Percentiles rank a stretch among this genome's conserved stretches.
Conservation (phyloP, 1,140 invertebrate species). For the Holcopasites calliopsidis region DNA sequence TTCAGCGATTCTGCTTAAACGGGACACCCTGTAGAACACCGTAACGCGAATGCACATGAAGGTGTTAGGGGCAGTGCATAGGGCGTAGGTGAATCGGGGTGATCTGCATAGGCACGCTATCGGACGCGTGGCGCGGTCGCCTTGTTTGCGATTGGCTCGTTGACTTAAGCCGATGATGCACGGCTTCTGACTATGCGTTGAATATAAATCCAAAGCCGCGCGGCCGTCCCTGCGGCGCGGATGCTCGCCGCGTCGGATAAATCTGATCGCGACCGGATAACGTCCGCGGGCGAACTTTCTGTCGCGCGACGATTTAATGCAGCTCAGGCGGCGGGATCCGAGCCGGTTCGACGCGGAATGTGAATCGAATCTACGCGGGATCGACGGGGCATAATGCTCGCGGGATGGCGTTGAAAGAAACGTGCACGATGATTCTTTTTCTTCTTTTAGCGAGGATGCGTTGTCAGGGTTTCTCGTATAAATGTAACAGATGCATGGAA, state of each 20-base stretch:
- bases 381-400: background rate
- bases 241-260: slow-evolving; percentile 52
- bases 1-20: no score
- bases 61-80: background rate
- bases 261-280: slow-evolving; percentile 54
- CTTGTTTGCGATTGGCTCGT: slow-evolving; percentile 59
- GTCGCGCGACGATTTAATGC: slow-evolving; percentile 8
- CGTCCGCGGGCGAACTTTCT: slow-evolving; percentile 50
- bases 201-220: slow-evolving; percentile 49
- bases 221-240: background rate
- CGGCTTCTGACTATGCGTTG: slow-evolving; percentile 44
- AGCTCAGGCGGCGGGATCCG: background rate
- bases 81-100: slow-evolving; percentile 11
- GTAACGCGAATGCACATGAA: slow-evolving; percentile 3
- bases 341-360: background rate
- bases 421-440: background rate
- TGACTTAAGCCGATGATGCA: slow-evolving; percentile 61
- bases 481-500: no score
- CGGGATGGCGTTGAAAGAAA: no score
- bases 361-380: background rate
- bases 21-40: background rate
- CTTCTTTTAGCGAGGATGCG: background rate
- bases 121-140: slow-evolving; percentile 30
- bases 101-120: slow-evolving; percentile 37
- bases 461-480: background rate